These are phyloP conservation scores for Rhodeus uyekii DNA, from an alignment of 2,797 vertebrate genomes.

Conservation along the genomic window DNA sequence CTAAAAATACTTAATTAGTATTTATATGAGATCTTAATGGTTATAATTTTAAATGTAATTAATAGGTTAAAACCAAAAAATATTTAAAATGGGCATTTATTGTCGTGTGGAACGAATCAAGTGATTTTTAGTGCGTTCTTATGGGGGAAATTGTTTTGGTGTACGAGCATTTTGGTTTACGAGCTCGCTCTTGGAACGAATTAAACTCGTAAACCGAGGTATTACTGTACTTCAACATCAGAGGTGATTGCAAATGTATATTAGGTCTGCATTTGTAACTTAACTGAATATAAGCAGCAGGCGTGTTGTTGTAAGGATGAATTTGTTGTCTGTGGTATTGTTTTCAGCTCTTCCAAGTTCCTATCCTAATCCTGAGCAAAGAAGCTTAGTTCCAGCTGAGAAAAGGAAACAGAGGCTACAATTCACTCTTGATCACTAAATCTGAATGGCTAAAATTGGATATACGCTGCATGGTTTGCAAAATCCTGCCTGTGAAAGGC, in stretches of 20 bases:
- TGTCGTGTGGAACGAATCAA: too few relatives aligned
- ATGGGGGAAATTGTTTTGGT: too few relatives aligned
- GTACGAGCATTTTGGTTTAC: too few relatives aligned
- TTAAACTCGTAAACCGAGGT: too few relatives aligned
- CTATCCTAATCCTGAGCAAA: slow-evolving; percentile 29
- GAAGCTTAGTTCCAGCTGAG: slow-evolving; percentile 33
- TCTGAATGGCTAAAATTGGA: slow-evolving; percentile 10
- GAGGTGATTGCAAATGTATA: neutral
- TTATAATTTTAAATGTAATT: too few relatives aligned
- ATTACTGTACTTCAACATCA: neutral
- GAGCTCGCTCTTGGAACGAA: too few relatives aligned
- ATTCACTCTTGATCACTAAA: slow-evolving; percentile 28
- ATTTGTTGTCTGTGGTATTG: neutral
- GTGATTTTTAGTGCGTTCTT: too few relatives aligned
- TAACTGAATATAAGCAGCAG: neutral
- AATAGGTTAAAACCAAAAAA: too few relatives aligned
- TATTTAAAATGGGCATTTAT: too few relatives aligned
- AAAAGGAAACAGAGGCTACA: slow-evolving; percentile 13
- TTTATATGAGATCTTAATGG: too few relatives aligned
- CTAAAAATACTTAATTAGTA: too few relatives aligned
- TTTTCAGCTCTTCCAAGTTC: slow-evolving; percentile 14
- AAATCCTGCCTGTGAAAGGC: slow-evolving; percentile 7
- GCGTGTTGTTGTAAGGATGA: neutral
- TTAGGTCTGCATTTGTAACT: neutral
- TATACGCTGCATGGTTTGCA: neutral